These are phyloP conservation scores for Diuraphis noxia DNA, from an alignment of 1,140 invertebrate species.

Conservation along the genomic window DNA sequence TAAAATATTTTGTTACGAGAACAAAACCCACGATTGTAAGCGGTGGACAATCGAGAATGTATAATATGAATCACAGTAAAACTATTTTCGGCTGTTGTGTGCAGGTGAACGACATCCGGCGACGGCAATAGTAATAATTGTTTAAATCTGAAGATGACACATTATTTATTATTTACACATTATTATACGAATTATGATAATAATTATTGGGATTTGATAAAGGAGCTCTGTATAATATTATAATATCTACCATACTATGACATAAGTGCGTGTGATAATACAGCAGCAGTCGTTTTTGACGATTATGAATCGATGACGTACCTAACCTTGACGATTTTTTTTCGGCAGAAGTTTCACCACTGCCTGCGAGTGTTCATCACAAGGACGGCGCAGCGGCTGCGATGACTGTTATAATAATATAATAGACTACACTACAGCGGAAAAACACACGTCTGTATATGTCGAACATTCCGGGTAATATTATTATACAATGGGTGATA, in stretches of 20 bases:
- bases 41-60: background rate
- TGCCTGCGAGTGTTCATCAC: background rate
- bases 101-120: background rate
- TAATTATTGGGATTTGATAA: background rate
- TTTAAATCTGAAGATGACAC: background rate
- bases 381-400: background rate
- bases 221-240: background rate
- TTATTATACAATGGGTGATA: too few relatives aligned
- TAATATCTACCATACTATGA: background rate
- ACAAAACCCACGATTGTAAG: background rate
- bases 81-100: background rate
- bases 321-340: slow-evolving; percentile 1
- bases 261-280: background rate
- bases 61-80: background rate
- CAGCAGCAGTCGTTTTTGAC: background rate
- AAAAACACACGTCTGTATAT: background rate
- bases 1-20: background rate
- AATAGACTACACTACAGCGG: background rate
- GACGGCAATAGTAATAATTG: background rate
- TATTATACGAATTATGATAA: background rate
- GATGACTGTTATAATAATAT: too few relatives aligned
- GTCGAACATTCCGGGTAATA: background rate
- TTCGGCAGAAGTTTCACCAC: background rate
- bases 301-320: background rate
- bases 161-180: too few relatives aligned